Base-by-base conservation (phyloP, 2,797 vertebrate species). In the Phalanger gymnotis region DNA sequence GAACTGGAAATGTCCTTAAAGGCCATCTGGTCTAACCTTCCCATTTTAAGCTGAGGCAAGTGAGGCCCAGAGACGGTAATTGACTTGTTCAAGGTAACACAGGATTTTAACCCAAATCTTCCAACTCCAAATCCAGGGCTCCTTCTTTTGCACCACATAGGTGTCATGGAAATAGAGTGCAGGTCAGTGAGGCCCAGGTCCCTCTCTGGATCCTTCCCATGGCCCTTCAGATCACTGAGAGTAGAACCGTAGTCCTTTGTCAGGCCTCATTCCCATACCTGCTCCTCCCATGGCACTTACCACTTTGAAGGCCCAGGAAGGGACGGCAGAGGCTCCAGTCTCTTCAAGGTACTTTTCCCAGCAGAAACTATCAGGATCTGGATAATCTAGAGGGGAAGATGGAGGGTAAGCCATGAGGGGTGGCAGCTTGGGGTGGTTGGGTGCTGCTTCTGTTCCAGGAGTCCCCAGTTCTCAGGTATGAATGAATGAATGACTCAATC, bases 331-430 rank as follows among this genome's bases (percentile, higher is more conserved):
- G 55, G 99, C 98, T 73, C 99, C 99, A 0, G 99, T 99, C 98
- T 99, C 99, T 96, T 99, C 99, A 97, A 99, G 98, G 98, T 99
- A 99, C 94, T 98, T 99, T 97, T 99, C 99, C 99, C 99, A 99
- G 95, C 99, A 99, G 98, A 99, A 99, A 96, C 98, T 99, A 92
- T 99, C 99, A 0, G 99, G 99, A 96, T 99, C 99, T 94, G 99
- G 99, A 96, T 99, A 99, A 98, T 99, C 99, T 99, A 97, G 12
- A 94, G 52, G 53, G 98, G 90, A 96, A 96, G 47, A 97, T 40
- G 73, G 56, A 93, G n/a, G 40, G 22, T 28, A 91, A 61, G 19
- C 47, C 91, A 91, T 53, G 92, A 94, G 89, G 61, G 31, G 58
- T n/a, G 31, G 58, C 0, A 27, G 40, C 2, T 89, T 40, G 40